Evolutionary conservation across 2,888 invertebrate species (phyloP).

Genomic region (Siphlonurus alternatus): DNA sequence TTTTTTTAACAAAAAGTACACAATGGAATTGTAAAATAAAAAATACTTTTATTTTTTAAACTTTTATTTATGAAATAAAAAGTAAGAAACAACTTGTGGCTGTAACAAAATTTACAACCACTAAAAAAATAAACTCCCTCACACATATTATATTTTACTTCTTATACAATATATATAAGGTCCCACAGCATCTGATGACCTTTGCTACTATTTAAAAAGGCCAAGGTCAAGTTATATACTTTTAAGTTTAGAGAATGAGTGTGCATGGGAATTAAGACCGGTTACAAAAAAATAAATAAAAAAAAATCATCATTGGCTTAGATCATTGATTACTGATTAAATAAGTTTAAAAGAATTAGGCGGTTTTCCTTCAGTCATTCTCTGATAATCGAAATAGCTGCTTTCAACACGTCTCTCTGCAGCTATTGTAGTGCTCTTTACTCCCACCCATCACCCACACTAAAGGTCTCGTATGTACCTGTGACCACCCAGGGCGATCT

Average conservation of each 20-base stretch:
- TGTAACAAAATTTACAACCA: not conserved
- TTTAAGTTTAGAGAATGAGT: not conserved
- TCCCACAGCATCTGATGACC: not conserved
- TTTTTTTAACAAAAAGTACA: no score
- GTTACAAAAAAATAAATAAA: not conserved
- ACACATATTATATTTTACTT: not conserved
- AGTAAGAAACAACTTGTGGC: no score
- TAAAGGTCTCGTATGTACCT: not conserved
- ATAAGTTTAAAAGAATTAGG: not conserved
- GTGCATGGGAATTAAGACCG: not conserved
- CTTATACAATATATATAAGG: not conserved
- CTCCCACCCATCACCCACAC: not conserved
- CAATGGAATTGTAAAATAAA: no score
- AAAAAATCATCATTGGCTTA: not conserved
- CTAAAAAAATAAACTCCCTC: not conserved
- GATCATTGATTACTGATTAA: not conserved
- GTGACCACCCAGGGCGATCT: slow-evolving; percentile 1
- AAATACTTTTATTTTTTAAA: no score
- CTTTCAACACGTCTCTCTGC: not conserved
- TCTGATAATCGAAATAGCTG: not conserved
- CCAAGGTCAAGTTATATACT: not conserved
- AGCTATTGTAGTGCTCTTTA: not conserved
- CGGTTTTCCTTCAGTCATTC: not conserved
- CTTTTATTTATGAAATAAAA: no score
- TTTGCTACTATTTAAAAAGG: not conserved